These are phyloP conservation scores for Solea solea DNA, from an alignment of 2,113 vertebrate genomes.

Conservation along the genomic window DNA sequence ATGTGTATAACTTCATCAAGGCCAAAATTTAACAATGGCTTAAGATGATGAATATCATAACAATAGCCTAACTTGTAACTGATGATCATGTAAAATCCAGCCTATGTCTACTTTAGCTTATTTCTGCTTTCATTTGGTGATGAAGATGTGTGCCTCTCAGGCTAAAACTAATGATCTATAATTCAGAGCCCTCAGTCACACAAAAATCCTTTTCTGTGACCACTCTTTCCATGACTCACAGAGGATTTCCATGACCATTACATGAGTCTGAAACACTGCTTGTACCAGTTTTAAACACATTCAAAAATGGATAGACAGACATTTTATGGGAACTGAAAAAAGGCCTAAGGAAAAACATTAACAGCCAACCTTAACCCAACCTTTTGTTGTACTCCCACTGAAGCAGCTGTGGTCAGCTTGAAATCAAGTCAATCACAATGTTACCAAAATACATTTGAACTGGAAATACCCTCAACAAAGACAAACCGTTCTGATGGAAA, in stretches of 20 bases:
- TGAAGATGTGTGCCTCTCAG: neutral
- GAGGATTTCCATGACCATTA: slow-evolving; percentile 30
- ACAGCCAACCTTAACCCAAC: neutral
- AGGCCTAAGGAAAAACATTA: neutral
- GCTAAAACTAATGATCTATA: neutral
- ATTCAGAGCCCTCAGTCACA: slow-evolving; percentile 8
- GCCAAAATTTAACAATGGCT: no score
- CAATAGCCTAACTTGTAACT: no score
- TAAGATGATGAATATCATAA: no score
- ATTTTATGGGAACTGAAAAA: neutral
- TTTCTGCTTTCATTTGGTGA: no score
- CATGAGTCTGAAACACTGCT: slow-evolving; percentile 8
- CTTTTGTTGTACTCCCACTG: neutral
- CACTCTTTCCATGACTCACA: slow-evolving; percentile 44
- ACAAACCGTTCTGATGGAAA: neutral
- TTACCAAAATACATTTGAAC: neutral
- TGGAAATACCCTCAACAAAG: neutral
- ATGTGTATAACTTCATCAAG: no score
- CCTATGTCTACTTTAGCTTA: no score
- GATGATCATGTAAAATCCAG: no score
- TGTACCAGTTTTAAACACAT: slow-evolving; percentile 18
- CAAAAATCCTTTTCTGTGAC: slow-evolving; percentile 11
- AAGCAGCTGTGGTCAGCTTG: neutral
- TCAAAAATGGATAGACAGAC: neutral
- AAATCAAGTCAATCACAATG: neutral